A percentile compares a stretch with the other conserved stretches of the same genome.
phyloP scores from a whole-genome alignment of 2,797 vertebrate genomes.

The Acipenser transmontanus region DNA sequence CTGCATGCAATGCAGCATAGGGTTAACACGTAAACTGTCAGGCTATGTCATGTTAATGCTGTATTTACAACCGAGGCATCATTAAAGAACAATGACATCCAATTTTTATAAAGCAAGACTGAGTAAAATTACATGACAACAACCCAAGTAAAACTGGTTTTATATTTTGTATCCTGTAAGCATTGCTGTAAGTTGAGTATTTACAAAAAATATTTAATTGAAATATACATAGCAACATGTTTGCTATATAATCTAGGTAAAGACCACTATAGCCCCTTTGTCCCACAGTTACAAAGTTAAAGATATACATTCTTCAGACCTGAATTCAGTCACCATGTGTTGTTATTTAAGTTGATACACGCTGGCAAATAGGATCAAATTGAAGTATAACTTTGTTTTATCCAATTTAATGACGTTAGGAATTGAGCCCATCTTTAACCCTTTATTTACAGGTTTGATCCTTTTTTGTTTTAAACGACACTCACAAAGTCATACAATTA shows the following conservation, averaged over 20 bases:
- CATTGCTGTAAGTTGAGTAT: no score
- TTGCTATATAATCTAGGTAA: conserved; percentile 38
- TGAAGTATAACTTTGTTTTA: background rate
- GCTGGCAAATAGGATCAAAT: background rate
- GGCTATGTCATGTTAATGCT: no score
- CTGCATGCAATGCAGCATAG: no score
- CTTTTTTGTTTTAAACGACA: no score
- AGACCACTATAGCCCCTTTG: conserved; percentile 73
- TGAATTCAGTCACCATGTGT: conserved; percentile 74
- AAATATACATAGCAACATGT: conserved; percentile 51
- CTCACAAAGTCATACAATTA: no score
- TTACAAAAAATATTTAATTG: conserved; percentile 24
- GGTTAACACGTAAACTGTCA: no score
- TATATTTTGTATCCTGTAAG: no score
- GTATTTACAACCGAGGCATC: no score
- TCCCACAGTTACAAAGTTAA: conserved; percentile 57
- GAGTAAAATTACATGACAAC: no score
- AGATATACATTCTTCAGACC: conserved; percentile 61
- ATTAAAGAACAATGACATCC: no score
- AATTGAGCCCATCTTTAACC: background rate
- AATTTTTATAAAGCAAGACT: no score
- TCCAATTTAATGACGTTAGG: background rate
- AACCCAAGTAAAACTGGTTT: no score
- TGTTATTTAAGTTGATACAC: background rate
- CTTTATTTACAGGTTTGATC: background rate